Evolutionary conservation across 2,113 vertebrate genomes (phyloP).

Genomic region (Chionomys nivalis): DNA sequence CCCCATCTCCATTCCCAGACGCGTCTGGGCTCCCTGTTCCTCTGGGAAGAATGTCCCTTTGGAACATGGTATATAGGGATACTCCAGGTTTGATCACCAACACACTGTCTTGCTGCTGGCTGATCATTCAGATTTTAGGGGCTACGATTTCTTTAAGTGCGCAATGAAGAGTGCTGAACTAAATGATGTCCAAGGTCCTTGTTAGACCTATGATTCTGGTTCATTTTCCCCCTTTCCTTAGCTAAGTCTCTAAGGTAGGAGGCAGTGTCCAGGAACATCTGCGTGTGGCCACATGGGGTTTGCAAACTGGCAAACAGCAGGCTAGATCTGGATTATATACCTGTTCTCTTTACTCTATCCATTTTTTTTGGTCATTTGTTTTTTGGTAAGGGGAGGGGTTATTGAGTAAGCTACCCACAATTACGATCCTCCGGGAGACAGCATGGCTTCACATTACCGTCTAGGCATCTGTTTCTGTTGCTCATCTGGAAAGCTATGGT

Average conservation of each 20-base stretch:
- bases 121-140: background rate
- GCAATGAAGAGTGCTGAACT: background rate
- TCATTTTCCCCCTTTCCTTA: background rate
- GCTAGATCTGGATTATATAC: background rate
- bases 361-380: background rate
- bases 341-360: background rate
- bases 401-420: background rate
- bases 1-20: background rate
- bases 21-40: background rate
- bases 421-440: background rate
- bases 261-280: background rate
- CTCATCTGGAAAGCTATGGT: background rate
- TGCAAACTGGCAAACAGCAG: background rate
- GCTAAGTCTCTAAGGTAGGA: background rate
- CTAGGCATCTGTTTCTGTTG: conserved; percentile 3
- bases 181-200: background rate
- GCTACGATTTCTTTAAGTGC: background rate
- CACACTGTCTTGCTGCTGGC: background rate
- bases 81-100: background rate
- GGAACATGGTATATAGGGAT: background rate
- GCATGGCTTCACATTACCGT: background rate
- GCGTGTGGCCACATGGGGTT: background rate
- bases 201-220: background rate
- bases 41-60: background rate
- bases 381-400: background rate